A percentile compares a stretch with the other conserved stretches of the same genome.
Evolutionary conservation across 2,888 invertebrate species (phyloP).

Genomic region (Nebria salina): DNA sequence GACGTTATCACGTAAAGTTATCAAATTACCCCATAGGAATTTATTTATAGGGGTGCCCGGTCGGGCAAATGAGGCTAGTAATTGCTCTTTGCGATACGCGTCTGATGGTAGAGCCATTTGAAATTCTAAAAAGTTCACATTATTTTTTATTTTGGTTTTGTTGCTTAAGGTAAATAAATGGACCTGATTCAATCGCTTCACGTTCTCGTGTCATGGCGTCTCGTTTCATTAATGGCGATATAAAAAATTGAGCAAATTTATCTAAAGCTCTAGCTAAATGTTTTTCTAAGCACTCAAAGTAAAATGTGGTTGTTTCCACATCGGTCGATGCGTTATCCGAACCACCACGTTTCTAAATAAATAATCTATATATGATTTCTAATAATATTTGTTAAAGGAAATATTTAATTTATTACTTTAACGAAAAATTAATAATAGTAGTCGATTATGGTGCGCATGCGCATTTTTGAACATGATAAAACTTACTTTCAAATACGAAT

Average conservation of each 20-base stretch:
- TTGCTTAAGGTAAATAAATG: conserved; percentile 29
- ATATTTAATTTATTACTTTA: not conserved
- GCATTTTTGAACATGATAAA: not conserved
- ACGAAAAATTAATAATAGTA: not conserved
- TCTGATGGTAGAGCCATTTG: conserved; percentile 82
- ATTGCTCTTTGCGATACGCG: conserved; percentile 77
- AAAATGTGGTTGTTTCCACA: conserved; percentile 86
- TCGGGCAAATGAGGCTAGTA: conserved; percentile 75
- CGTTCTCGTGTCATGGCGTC: conserved; percentile 88
- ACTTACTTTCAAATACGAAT: conserved; percentile 75
- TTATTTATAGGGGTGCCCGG: conserved; percentile 77
- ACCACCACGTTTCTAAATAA: conserved; percentile 79
- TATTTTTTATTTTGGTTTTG: conserved; percentile 33
- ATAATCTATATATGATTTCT: not conserved
- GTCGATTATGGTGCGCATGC: not conserved
- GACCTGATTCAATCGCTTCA: conserved; percentile 87
- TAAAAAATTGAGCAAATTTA: conserved; percentile 89
- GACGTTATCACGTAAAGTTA: conserved; percentile 75
- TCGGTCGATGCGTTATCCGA: conserved; percentile 89
- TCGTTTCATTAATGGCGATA: conserved; percentile 83
- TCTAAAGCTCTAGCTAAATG: conserved; percentile 81
- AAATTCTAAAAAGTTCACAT: conserved; percentile 70
- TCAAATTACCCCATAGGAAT: conserved; percentile 87
- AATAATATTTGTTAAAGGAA: not conserved
- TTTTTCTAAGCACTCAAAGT: conserved; percentile 87